These are phyloP conservation scores for Drosophila lutescens DNA, from an alignment of 2,888 invertebrate genomes.

Conservation along the genomic window DNA sequence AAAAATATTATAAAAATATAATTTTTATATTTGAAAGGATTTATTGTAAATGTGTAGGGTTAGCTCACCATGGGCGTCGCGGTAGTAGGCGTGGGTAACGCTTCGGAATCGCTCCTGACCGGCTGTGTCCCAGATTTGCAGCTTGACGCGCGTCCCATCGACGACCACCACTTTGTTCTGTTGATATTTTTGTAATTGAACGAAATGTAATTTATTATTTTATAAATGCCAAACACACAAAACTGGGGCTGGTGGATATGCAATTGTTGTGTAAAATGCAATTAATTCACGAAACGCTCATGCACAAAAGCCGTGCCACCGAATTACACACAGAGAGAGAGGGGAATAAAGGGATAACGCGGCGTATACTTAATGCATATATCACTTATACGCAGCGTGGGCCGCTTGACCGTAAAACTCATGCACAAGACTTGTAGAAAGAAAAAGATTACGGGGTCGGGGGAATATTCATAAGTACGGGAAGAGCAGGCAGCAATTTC, in stretches of 20 bases:
- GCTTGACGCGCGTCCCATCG: constrained; percentile 93
- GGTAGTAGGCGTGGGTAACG: constrained; percentile 96
- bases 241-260: constrained; percentile 40
- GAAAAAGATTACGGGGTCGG: constrained; percentile 8
- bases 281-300: constrained; percentile 56
- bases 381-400: constrained; percentile 51
- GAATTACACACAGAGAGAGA: constrained; percentile 1
- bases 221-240: constrained; percentile 9
- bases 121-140: constrained; percentile 98
- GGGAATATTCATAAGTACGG: constrained; percentile 42
- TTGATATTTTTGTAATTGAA: constrained; percentile 16
- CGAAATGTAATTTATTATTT: constrained; percentile 32
- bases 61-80: constrained; percentile 94
- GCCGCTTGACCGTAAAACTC: constrained; percentile 8
- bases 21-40: no score
- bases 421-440: constrained; percentile 22
- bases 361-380: constrained; percentile 45
- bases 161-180: constrained; percentile 94
- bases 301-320: constrained; percentile 52
- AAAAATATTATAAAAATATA: no score
- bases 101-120: constrained; percentile 97
- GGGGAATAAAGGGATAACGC: constrained; percentile 3
- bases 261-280: constrained; percentile 60
- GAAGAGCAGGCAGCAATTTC: constrained; percentile 15
- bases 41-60: no score